A percentile compares a stretch with the other conserved stretches of the same genome.
Evolutionary conservation across 2,888 invertebrate genomes (phyloP).

Genomic region (Abscondita cerata): DNA sequence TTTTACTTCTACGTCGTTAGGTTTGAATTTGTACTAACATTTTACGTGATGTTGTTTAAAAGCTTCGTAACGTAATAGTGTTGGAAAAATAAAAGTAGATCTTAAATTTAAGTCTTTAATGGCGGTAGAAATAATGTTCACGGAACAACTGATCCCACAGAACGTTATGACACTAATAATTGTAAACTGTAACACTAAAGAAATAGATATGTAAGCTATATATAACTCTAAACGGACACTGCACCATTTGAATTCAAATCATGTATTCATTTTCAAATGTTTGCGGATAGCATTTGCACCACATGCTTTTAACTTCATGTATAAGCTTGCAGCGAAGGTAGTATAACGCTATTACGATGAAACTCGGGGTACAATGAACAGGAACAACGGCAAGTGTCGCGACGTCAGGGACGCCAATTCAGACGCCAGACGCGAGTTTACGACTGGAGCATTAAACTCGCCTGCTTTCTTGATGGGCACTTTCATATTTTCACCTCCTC

Average conservation of each 20-base stretch:
- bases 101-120: too few relatives aligned
- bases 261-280: conserved; percentile 29
- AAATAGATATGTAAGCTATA: conserved; percentile 9
- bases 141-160: too few relatives aligned
- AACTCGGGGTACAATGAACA: conserved; percentile 39
- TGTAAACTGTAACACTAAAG: not conserved
- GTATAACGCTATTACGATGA: conserved; percentile 35
- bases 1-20: too few relatives aligned
- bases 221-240: conserved; percentile 10
- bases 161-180: too few relatives aligned
- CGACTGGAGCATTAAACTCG: conserved; percentile 42
- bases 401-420: conserved; percentile 42
- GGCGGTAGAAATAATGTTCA: too few relatives aligned
- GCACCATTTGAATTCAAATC: conserved; percentile 25
- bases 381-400: conserved; percentile 46
- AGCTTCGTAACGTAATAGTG: too few relatives aligned
- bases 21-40: too few relatives aligned
- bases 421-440: conserved; percentile 47
- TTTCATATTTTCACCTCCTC: conserved; percentile 36
- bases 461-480: conserved; percentile 33
- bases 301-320: conserved; percentile 17
- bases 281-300: conserved; percentile 25
- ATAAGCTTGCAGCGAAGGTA: conserved; percentile 18
- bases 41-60: too few relatives aligned
- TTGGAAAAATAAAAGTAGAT: too few relatives aligned